Conservation (phyloP, 2,888 invertebrate genomes). For the Tetanocera ferruginea region DNA sequence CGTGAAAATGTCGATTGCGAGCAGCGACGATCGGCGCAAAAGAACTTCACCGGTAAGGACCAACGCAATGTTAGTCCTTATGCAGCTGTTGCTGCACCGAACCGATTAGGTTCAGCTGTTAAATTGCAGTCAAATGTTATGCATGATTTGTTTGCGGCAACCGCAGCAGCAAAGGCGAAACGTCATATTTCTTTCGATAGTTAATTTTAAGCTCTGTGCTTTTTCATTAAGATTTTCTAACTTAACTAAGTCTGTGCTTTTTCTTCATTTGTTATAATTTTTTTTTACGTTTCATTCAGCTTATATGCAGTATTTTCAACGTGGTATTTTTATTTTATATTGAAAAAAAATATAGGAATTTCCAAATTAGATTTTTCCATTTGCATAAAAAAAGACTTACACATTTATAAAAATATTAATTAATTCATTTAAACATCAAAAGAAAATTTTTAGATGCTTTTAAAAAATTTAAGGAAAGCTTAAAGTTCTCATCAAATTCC, state of each 20-base stretch:
- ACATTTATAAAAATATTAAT: too few relatives aligned
- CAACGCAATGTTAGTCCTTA: conserved; percentile 67
- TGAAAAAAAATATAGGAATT: not conserved
- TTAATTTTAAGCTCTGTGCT: conserved; percentile 50
- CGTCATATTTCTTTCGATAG: conserved; percentile 76
- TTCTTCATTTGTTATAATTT: not conserved
- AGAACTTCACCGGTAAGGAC: conserved; percentile 68
- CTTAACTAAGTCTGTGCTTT: too few relatives aligned
- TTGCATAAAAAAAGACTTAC: too few relatives aligned
- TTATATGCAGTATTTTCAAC: conserved; percentile 17
- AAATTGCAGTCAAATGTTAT: conserved; percentile 43
- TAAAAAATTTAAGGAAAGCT: too few relatives aligned
- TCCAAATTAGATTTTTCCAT: not conserved
- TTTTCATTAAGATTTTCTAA: too few relatives aligned
- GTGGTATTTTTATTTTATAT: not conserved
- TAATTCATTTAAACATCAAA: too few relatives aligned
- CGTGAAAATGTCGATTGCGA: conserved; percentile 67
- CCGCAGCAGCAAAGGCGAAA: conserved; percentile 70
- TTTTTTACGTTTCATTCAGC: not conserved
- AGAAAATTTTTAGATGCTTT: too few relatives aligned
- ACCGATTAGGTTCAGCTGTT: conserved; percentile 39
- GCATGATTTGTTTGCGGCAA: conserved; percentile 34
- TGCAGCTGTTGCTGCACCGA: conserved; percentile 33
- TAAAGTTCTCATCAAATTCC: too few relatives aligned
- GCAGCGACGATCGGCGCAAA: conserved; percentile 63